phyloP scores from a whole-genome alignment of 1,140 invertebrate species.

The Sitobion miscanthi region DNA sequence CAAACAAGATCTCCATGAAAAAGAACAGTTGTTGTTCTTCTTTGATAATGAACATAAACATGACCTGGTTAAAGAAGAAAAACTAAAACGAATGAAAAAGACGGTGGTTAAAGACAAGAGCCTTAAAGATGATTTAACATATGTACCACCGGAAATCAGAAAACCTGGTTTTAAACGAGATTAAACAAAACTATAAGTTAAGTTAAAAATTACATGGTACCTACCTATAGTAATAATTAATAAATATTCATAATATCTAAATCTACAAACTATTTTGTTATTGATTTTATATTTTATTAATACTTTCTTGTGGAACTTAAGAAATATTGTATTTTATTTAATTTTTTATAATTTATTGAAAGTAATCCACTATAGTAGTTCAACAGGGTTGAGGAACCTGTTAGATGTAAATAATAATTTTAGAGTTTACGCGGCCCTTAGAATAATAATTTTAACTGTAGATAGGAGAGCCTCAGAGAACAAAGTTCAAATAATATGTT shows the following conservation, averaged over 20 bases:
- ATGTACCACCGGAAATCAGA: conserved; percentile 59
- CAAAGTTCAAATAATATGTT: too few species aligned
- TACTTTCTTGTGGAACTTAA: neutral
- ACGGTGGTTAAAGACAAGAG: conserved; percentile 31
- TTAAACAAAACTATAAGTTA: neutral
- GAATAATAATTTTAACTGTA: too few species aligned
- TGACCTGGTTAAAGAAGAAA: conserved; percentile 72
- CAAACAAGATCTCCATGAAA: conserved; percentile 67
- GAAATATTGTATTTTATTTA: neutral
- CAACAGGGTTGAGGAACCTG: neutral
- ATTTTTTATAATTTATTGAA: neutral
- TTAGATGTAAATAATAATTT: too few species aligned
- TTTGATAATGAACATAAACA: conserved; percentile 79
- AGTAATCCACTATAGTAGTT: neutral
- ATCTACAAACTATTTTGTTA: neutral
- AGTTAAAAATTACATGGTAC: neutral
- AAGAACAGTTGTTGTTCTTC: conserved; percentile 76
- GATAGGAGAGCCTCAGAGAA: too few species aligned
- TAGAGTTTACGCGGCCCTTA: too few species aligned
- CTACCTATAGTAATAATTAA: neutral
- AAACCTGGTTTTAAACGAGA: conserved; percentile 52
- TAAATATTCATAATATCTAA: neutral
- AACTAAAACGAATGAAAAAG: conserved; percentile 56
- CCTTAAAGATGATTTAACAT: conserved; percentile 58
- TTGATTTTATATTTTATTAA: neutral